Conservation (phyloP, 2,888 invertebrate species). For the Chrysolina oricalcia region DNA sequence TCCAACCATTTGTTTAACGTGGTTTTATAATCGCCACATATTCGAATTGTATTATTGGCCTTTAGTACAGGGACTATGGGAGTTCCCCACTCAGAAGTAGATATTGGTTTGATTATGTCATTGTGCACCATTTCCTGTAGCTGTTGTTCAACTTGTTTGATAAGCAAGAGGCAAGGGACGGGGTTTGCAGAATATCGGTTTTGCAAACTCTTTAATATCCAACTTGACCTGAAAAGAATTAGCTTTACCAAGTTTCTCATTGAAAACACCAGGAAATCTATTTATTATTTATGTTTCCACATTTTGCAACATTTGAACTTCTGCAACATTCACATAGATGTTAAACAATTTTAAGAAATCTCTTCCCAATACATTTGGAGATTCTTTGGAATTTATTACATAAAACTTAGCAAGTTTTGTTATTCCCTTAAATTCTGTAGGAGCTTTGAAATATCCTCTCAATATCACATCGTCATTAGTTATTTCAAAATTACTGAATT, state of each 20-base stretch:
- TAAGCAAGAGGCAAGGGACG: slow-evolving; percentile 11
- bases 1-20: slow-evolving; percentile 33
- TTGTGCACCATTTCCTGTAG: background rate
- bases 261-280: too few species aligned
- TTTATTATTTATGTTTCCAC: too few species aligned
- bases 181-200: slow-evolving; percentile 14
- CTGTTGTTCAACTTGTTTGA: background rate
- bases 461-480: background rate
- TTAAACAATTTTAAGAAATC: too few species aligned
- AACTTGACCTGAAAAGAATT: slow-evolving; percentile 8
- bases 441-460: background rate
- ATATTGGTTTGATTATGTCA: background rate
- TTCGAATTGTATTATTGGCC: slow-evolving; percentile 31
- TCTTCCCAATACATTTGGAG: too few species aligned
- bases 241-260: too few species aligned
- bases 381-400: too few species aligned
- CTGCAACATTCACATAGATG: too few species aligned
- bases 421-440: background rate
- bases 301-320: too few species aligned
- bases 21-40: slow-evolving; percentile 39
- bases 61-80: slow-evolving; percentile 34
- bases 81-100: slow-evolving; percentile 29
- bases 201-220: background rate
- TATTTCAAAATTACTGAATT: too few species aligned
- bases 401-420: background rate